Percentiles rank a stretch among this genome's conserved stretches.
Evolutionary conservation across 23 tunicate species (phyloP).

Genomic region (Ascidia mentula): DNA sequence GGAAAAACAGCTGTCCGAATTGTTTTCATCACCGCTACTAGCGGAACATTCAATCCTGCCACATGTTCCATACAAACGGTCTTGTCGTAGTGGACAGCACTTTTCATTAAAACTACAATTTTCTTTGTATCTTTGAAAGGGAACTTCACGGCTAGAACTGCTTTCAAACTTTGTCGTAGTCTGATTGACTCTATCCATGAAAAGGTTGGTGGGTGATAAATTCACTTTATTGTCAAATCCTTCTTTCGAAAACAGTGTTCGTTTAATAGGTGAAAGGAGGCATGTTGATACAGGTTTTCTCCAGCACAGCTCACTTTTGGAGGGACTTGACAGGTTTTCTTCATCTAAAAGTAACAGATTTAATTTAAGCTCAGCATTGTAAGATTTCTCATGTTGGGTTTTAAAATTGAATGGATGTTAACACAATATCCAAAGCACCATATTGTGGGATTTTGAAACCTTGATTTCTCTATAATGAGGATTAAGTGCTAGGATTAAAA

Average conservation of each 20-base stretch:
- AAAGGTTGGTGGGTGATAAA: not conserved
- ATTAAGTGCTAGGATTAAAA: too few relatives aligned
- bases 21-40: constrained; percentile 92
- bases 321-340: too few relatives aligned
- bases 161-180: too few relatives aligned
- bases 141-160: too few relatives aligned
- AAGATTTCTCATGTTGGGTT: too few relatives aligned
- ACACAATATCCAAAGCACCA: too few relatives aligned
- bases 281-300: not conserved
- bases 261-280: constrained; percentile 1
- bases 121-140: constrained; percentile 62
- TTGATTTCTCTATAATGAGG: too few relatives aligned
- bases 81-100: not conserved
- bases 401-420: too few relatives aligned
- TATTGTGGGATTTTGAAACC: too few relatives aligned
- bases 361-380: too few relatives aligned
- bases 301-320: constrained; percentile 1
- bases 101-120: constrained; percentile 72
- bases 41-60: constrained; percentile 7
- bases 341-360: too few relatives aligned
- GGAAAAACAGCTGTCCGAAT: constrained; percentile 66
- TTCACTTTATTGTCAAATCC: not conserved
- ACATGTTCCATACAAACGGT: not conserved
- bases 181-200: not conserved
- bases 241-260: constrained; percentile 7